Base-by-base conservation (phyloP, 2,113 vertebrate genomes). In the Nothocercus julius region DNA sequence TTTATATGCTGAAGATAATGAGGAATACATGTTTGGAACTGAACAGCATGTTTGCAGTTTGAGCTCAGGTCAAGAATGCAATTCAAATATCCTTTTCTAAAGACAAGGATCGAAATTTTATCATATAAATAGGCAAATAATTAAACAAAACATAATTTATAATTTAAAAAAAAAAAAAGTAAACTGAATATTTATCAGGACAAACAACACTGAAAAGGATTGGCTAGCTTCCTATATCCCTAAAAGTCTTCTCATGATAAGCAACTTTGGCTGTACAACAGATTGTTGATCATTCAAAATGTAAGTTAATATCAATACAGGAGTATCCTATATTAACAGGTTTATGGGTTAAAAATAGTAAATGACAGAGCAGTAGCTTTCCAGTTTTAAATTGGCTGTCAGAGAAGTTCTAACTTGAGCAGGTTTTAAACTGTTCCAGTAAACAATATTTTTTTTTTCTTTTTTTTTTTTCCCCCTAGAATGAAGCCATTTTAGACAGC, bases 11-110 rank as follows among this genome's bases (percentile, higher is more conserved):
- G 7, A 45, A 82, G 84, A 25, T 3, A 87, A 36, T n/a, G 67
- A 75, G 16, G 9, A 85, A 12, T 42, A 13, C 11, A 42, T 1
- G 4, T 44, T 45, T 1, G 0, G 30, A 54, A 88, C 2, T 2
- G 13, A 72, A 63, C 8, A 4, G 11, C 15, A 74, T 28, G 8
- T 72, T 75, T 38, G 7, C 53, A 85, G 68, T 9, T 53, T 42
- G 59, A 91, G 82, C 4, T n/a, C 27, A 11, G 1, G 42, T 92
- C 21, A 75, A 61, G 34, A 80, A 66, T 12, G 44, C 11, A n/a
- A 19, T 34, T 85, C 30, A 69, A 77, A 59, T 28, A 68, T 36
- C 25, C 67, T 8, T 76, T 80, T 16, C 6, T 22, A 76, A 87
- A 82, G 61, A 54, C 17, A 87, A 59, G 7, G 4, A 67, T 61